Conservation (phyloP, 2,888 invertebrate species). For the Netelia melanura region DNA sequence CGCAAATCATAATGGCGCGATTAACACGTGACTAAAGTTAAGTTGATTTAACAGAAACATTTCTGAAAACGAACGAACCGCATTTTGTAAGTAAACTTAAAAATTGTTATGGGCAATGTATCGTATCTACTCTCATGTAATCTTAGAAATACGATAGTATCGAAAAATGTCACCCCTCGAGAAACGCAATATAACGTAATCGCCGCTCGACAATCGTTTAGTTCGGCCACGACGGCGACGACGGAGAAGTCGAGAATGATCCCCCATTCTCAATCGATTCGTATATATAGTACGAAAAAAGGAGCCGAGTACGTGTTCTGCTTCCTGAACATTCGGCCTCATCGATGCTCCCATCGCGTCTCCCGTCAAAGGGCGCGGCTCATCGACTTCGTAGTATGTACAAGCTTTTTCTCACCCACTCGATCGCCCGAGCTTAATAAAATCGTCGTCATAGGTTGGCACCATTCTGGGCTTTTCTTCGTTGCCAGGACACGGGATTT, state of each 20-base stretch:
- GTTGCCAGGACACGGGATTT: conserved; percentile 38
- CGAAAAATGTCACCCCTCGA: conserved; percentile 38
- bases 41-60: too few species aligned
- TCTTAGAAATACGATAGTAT: conserved; percentile 4
- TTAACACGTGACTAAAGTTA: too few species aligned
- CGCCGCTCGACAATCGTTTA: conserved; percentile 60
- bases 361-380: conserved; percentile 48
- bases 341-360: conserved; percentile 34
- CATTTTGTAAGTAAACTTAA: background rate
- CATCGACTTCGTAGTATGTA: background rate
- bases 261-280: conserved; percentile 28
- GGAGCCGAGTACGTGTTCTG: conserved; percentile 57
- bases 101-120: background rate
- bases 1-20: conserved; percentile 81
- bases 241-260: conserved; percentile 28
- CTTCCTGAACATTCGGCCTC: conserved; percentile 41
- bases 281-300: conserved; percentile 38
- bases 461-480: conserved; percentile 27
- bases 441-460: conserved; percentile 33
- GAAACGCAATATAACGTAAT: conserved; percentile 67
- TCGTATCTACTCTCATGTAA: background rate
- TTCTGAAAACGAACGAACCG: too few species aligned
- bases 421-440: conserved; percentile 35
- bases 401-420: conserved; percentile 35
- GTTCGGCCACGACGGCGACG: conserved; percentile 34